phyloP scores from a whole-genome alignment of 2,888 invertebrate species.

The Zeuzera pyrina region DNA sequence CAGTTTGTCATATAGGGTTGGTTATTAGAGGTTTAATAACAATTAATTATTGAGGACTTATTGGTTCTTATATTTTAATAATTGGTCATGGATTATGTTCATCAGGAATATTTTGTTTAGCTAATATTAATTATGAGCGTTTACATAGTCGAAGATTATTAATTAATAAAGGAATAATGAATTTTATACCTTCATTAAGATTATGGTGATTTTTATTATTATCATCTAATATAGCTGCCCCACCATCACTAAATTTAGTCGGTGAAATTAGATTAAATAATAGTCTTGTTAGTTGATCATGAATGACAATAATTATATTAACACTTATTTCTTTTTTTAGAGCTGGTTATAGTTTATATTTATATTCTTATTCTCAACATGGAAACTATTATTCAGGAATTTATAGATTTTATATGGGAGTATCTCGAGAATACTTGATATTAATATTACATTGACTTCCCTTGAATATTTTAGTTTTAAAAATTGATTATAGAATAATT shows the following conservation, averaged over 20 bases:
- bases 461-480: slow-evolving; percentile 75
- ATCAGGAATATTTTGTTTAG: slow-evolving; percentile 77
- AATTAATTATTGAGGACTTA: slow-evolving; percentile 65
- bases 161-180: slow-evolving; percentile 76
- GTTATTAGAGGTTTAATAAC: slow-evolving; percentile 74
- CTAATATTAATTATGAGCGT: slow-evolving; percentile 77
- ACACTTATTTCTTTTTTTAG: slow-evolving; percentile 76
- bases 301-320: slow-evolving; percentile 63
- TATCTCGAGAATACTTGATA: slow-evolving; percentile 73
- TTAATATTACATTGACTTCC: slow-evolving; percentile 76
- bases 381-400: slow-evolving; percentile 64
- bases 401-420: slow-evolving; percentile 62
- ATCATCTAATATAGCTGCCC: slow-evolving; percentile 76
- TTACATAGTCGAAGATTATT: slow-evolving; percentile 73
- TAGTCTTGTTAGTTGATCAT: slow-evolving; percentile 68
- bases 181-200: slow-evolving; percentile 70
- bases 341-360: slow-evolving; percentile 76
- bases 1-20: slow-evolving; percentile 79
- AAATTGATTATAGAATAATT: slow-evolving; percentile 61
- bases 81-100: slow-evolving; percentile 78
- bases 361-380: slow-evolving; percentile 77
- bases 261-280: slow-evolving; percentile 78
- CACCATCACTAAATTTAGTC: slow-evolving; percentile 78
- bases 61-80: slow-evolving; percentile 72
- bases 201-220: slow-evolving; percentile 78